phyloP scores from a whole-genome alignment of 2,797 vertebrate genomes.

The Petrocephalus schoutedeni region DNA sequence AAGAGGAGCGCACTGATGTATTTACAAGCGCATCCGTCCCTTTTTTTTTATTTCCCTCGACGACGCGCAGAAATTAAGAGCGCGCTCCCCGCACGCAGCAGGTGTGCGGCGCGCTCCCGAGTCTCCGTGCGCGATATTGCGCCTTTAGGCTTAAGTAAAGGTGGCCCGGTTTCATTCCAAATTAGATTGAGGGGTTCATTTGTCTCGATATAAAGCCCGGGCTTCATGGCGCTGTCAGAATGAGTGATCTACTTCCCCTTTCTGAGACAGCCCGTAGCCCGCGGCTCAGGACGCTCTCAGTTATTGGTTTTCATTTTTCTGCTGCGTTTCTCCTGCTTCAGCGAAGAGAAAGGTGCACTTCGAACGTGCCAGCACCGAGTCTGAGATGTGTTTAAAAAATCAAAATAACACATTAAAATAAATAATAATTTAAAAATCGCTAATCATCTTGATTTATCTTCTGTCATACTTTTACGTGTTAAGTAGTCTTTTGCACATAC shows the following conservation, averaged over 20 bases:
- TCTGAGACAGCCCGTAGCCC: constrained; percentile 2
- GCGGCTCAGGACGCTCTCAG: background rate
- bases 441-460: background rate
- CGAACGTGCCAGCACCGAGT: background rate
- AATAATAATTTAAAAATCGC: background rate
- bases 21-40: background rate
- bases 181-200: constrained; percentile 8
- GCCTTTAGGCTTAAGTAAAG: constrained; percentile 20
- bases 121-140: background rate
- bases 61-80: constrained; percentile 15
- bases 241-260: constrained; percentile 1
- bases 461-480: background rate
- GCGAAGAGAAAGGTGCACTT: background rate
- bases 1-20: constrained; percentile 11
- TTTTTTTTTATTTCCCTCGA: constrained; percentile 17
- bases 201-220: constrained; percentile 11
- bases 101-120: background rate
- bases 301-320: constrained; percentile 13
- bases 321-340: background rate
- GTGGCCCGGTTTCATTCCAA: constrained; percentile 7
- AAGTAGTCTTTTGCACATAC: background rate
- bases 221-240: constrained; percentile 9
- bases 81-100: background rate
- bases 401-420: background rate
- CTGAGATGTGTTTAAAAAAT: background rate